phyloP scores from a whole-genome alignment of 2,797 vertebrate species.

The Tolypeutes matacus region DNA sequence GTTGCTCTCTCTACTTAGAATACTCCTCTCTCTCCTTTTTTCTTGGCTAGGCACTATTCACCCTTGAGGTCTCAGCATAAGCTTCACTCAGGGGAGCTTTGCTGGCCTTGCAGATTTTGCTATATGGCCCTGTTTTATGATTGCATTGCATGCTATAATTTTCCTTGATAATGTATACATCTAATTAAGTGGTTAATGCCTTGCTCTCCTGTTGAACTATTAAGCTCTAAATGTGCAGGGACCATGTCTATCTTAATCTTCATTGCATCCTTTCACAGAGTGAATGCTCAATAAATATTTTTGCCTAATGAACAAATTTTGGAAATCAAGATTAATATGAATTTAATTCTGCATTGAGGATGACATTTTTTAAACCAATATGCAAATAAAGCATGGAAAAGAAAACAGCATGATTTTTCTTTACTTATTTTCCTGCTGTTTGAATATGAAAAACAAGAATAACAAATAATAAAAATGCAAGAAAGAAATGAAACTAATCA shows the following conservation, averaged over 20 bases:
- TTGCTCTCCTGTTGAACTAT: constrained; percentile 42
- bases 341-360: no score
- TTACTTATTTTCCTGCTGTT: not conserved
- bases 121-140: constrained; percentile 69
- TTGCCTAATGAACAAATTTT: constrained; percentile 38
- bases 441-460: constrained; percentile 22
- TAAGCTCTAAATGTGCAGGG: constrained; percentile 54
- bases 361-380: constrained; percentile 18
- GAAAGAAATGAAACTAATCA: constrained; percentile 6
- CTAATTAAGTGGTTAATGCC: constrained; percentile 71
- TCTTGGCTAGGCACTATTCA: constrained; percentile 45
- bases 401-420: not conserved
- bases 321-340: constrained; percentile 9
- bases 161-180: constrained; percentile 71
- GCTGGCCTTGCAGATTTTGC: constrained; percentile 63
- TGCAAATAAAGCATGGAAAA: constrained; percentile 5
- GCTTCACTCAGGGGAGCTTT: constrained; percentile 26
- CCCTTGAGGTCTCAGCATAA: constrained; percentile 53
- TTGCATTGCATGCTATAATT: constrained; percentile 70
- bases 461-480: constrained; percentile 47
- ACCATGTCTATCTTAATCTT: constrained; percentile 28
- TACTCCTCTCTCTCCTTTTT: not conserved
- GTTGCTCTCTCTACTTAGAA: not conserved
- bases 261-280: constrained; percentile 51
- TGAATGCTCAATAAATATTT: constrained; percentile 50